Evolutionary conservation across 2,797 vertebrate genomes (phyloP).

Genomic region (Scolopax bukidnonensis): DNA sequence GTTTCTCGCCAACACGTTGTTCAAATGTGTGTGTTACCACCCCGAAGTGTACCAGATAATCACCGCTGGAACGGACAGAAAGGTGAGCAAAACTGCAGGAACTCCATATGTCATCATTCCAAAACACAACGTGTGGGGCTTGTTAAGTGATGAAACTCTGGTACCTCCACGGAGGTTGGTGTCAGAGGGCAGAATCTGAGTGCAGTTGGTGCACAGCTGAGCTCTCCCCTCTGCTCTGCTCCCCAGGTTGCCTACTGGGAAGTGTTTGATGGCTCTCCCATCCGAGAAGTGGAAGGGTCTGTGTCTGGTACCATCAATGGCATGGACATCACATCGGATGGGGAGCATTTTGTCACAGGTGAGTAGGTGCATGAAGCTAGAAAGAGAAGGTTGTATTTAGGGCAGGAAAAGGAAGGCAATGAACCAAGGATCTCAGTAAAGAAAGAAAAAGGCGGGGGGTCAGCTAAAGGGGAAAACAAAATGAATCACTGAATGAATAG

Average conservation of each 20-base stretch:
- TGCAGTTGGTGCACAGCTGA: background rate
- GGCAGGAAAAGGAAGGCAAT: background rate
- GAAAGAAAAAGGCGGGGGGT: background rate
- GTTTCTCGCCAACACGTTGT: conserved; percentile 85
- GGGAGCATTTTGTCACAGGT: conserved; percentile 87
- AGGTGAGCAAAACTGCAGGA: conserved; percentile 67
- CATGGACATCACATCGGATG: conserved; percentile 85
- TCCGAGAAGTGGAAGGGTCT: conserved; percentile 87
- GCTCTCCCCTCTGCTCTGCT: background rate
- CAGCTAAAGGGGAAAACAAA: background rate
- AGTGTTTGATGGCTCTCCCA: conserved; percentile 81
- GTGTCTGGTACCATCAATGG: conserved; percentile 85
- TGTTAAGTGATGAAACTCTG: background rate
- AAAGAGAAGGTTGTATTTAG: background rate
- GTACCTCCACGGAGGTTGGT: background rate
- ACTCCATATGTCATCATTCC: background rate
- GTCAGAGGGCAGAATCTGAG: background rate
- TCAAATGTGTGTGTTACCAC: conserved; percentile 89
- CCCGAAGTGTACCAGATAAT: conserved; percentile 90
- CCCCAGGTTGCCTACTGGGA: conserved; percentile 90
- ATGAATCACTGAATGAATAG: background rate
- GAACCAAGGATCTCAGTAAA: background rate
- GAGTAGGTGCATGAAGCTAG: background rate
- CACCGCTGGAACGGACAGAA: conserved; percentile 89
- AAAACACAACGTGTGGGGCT: background rate